Evolutionary conservation across 2,797 vertebrate species (phyloP), one percentile per base, ranked within the genome.

Genomic region (Todus mexicanus): DNA sequence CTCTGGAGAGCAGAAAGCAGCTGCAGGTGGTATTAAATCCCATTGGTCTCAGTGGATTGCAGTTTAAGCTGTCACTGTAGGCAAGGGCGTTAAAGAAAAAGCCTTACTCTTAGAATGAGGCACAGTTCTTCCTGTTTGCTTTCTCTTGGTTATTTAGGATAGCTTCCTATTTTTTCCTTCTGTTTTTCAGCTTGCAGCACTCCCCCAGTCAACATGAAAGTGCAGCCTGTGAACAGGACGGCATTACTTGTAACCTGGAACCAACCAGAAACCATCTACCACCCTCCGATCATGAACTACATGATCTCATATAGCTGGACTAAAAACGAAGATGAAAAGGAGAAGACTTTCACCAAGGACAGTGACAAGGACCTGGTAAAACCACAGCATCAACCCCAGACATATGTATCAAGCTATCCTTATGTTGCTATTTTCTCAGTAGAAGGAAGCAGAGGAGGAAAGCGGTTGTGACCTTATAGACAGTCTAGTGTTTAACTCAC

Each of bases 231-330:
- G 79, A 99, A 99, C 95, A 97, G 97, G 96, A 99, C 99, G 0
- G 98, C 98, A 0, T 97, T 99, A 85, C 97, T 99, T 89, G 98
- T 99, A 45, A 98, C 98, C 89, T 99, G 99, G 99, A 98, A 98
- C 65, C 98, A 97, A 53, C 99, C 99, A 0, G 98, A 99, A 97
- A 97, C 97, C 89, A 97, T 98, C 97, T 99, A 99, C 96, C 98
- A 99, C 87, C 99, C 99, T 2, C 99, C 99, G 2, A 99, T 99
- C 97, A 98, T 99, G 95, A 99, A 98, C 97, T 99, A 99, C 97
- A 98, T 99, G 97, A 98, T 99, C 92, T 99, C 99, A 70, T 99
- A 99, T 95, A 99, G 99, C 98, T 99, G 99, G 99, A 98, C 98
- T 63, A 98, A 98, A 97, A 99, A 99, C 3, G 99, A 99, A 53